phyloP scores from a whole-genome alignment of 2,888 invertebrate species.

The Cephus pulcher region DNA sequence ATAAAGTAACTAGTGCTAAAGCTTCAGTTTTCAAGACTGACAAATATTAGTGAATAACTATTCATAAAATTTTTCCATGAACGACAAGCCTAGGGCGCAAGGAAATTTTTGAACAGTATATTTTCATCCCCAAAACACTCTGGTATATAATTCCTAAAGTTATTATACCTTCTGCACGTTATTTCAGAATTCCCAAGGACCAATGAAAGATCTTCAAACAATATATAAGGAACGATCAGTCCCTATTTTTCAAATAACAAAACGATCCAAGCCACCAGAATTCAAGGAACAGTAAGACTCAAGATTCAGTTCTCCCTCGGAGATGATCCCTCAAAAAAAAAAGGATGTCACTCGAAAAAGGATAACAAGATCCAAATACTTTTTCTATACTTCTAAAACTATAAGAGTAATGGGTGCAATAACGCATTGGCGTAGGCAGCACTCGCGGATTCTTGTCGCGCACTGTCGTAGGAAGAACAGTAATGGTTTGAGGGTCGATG shows the following conservation, averaged over 20 bases:
- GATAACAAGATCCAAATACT: background rate
- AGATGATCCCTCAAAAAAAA: background rate
- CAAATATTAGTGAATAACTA: background rate
- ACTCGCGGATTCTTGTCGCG: background rate
- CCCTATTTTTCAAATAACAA: background rate
- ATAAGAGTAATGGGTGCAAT: background rate
- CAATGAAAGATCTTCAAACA: background rate
- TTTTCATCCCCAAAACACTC: background rate
- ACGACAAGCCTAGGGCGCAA: background rate
- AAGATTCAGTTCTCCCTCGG: background rate
- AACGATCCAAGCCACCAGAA: background rate
- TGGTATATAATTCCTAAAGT: background rate
- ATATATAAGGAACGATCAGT: background rate
- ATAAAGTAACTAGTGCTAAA: background rate
- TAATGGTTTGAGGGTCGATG: conserved; percentile 47
- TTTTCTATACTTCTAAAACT: background rate
- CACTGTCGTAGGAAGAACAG: background rate
- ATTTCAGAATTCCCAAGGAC: background rate
- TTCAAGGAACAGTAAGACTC: background rate
- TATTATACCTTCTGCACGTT: background rate
- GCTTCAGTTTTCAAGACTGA: background rate
- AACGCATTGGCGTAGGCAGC: background rate
- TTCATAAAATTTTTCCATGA: background rate
- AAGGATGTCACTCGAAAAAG: background rate
- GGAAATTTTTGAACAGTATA: background rate